A percentile compares a stretch with the other conserved stretches of the same genome.
These are phyloP conservation scores for Machimus atricapillus DNA, from an alignment of 2,888 invertebrate species.

Conservation along the genomic window DNA sequence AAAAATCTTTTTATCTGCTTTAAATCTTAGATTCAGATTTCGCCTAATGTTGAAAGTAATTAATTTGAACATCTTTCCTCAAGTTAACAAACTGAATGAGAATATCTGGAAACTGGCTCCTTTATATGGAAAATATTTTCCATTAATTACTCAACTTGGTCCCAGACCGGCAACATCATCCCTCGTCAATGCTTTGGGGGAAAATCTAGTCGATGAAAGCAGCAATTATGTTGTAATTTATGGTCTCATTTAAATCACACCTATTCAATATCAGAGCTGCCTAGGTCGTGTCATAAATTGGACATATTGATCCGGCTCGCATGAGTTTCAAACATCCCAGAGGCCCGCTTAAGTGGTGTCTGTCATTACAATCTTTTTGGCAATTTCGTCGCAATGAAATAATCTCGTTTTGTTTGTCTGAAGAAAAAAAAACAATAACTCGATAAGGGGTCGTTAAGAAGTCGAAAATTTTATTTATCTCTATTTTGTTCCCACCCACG, in stretches of 20 bases:
- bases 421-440: not conserved
- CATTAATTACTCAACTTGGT: not conserved
- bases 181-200: not conserved
- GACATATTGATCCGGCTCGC: not conserved
- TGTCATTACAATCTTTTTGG: not conserved
- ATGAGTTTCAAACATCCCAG: not conserved
- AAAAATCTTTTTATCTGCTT: not conserved
- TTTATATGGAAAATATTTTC: not conserved
- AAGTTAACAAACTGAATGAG: not conserved
- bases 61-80: not conserved
- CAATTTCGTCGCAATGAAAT: not conserved
- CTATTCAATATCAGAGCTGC: not conserved
- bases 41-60: not conserved
- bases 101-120: not conserved
- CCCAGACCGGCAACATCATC: not conserved
- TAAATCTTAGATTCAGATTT: not conserved
- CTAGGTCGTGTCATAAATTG: not conserved
- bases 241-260: not conserved
- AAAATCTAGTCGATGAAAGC: not conserved
- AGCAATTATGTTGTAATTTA: not conserved
- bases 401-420: not conserved
- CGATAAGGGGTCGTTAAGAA: not conserved
- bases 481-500: not conserved
- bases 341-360: not conserved
- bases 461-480: not conserved